These are phyloP conservation scores for Alosa alosa DNA, from an alignment of 2,113 vertebrate species.

Conservation along the genomic window DNA sequence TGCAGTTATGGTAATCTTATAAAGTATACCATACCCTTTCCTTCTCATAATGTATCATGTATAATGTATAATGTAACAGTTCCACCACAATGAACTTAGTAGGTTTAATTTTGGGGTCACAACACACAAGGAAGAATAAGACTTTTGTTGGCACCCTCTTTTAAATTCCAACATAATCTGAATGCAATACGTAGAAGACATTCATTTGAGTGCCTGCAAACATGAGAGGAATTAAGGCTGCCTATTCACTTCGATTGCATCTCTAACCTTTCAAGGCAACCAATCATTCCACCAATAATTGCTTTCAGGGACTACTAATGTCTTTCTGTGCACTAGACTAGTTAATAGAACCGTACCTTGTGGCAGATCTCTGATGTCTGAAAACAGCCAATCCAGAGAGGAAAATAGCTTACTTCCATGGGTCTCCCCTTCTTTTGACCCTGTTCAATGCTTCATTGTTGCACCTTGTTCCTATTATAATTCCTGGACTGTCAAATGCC, in stretches of 20 bases:
- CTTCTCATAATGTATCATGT: not conserved
- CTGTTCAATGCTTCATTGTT: not conserved
- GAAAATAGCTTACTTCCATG: not conserved
- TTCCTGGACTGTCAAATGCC: not conserved
- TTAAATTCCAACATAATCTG: not conserved
- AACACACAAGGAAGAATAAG: not conserved
- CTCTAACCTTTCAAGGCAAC: slow-evolving; percentile 14
- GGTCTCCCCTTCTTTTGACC: not conserved
- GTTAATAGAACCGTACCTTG: not conserved
- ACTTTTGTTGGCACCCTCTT: not conserved
- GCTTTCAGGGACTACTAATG: slow-evolving; percentile 15
- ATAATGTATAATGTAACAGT: not conserved
- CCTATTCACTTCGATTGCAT: not conserved
- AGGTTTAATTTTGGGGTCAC: not conserved
- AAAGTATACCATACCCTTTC: not conserved
- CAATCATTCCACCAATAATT: slow-evolving; percentile 16
- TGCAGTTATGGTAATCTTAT: not conserved
- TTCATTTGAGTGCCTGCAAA: slow-evolving; percentile 15
- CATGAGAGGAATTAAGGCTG: not conserved
- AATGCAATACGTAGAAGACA: not conserved
- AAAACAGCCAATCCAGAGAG: not conserved
- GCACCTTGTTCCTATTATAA: not conserved
- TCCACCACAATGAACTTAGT: not conserved
- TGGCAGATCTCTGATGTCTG: not conserved
- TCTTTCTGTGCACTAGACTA: slow-evolving; percentile 11